phyloP scores from a whole-genome alignment of 2,797 vertebrate genomes.

The Chiloscyllium punctatum region DNA sequence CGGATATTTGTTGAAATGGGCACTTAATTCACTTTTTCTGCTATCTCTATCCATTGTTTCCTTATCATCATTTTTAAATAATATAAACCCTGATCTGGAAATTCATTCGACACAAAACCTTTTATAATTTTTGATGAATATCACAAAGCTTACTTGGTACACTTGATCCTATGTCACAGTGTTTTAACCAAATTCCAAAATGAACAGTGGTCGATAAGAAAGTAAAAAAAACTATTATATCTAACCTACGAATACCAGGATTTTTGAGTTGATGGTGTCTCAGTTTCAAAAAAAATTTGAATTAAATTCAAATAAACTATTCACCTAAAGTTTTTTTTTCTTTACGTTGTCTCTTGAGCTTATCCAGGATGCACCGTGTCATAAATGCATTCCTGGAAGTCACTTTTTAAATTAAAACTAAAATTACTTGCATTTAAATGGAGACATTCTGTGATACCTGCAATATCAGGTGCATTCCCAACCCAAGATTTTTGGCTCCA shows the following conservation, averaged over 20 bases:
- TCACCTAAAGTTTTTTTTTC: no score
- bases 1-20: not conserved
- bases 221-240: not conserved
- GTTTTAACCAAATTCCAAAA: not conserved
- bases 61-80: not conserved
- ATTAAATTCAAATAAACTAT: not conserved
- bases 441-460: no score
- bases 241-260: no score
- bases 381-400: no score
- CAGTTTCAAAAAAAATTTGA: not conserved
- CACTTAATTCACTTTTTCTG: not conserved
- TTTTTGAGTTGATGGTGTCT: not conserved
- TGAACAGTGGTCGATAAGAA: not conserved
- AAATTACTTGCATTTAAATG: no score
- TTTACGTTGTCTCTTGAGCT: no score
- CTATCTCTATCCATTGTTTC: not conserved
- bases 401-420: no score
- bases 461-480: no score
- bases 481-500: no score
- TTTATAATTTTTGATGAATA: not conserved
- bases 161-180: not conserved
- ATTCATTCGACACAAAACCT: not conserved
- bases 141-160: not conserved
- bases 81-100: not conserved
- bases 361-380: no score